These are phyloP conservation scores for Callorhinus ursinus DNA, from an alignment of 2,113 vertebrate species.

Conservation along the genomic window DNA sequence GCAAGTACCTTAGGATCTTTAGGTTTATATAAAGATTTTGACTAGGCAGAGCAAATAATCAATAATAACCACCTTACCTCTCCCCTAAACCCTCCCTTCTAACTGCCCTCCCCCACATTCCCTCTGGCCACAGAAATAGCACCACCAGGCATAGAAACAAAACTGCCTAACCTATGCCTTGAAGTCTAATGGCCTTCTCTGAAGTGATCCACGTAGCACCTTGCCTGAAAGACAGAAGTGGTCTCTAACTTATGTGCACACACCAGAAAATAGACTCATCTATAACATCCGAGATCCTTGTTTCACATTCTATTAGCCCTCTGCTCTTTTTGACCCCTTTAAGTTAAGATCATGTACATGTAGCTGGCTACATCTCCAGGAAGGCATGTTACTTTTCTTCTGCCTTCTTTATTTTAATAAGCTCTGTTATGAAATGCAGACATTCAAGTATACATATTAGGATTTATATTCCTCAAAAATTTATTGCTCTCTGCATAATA, in stretches of 20 bases:
- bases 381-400: neutral
- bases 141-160: slow-evolving; percentile 46
- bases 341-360: slow-evolving; percentile 1
- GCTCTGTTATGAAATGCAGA: slow-evolving; percentile 20
- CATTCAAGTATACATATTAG: neutral
- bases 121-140: neutral
- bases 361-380: neutral
- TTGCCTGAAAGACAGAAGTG: neutral
- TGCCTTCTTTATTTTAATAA: slow-evolving; percentile 34
- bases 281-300: neutral
- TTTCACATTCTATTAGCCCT: slow-evolving; percentile 21
- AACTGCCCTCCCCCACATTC: too few species aligned
- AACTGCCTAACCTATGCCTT: neutral
- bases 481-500: slow-evolving; percentile 11
- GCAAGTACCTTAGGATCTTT: neutral
- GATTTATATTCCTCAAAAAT: neutral
- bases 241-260: neutral
- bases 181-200: slow-evolving; percentile 23
- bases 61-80: neutral
- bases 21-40: slow-evolving; percentile 52
- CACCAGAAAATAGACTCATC: neutral
- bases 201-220: neutral
- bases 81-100: neutral
- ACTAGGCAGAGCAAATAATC: slow-evolving; percentile 22
- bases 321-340: slow-evolving; percentile 26